These are phyloP conservation scores for Orchestes rusci DNA, from an alignment of 2,888 invertebrate species.

Conservation along the genomic window DNA sequence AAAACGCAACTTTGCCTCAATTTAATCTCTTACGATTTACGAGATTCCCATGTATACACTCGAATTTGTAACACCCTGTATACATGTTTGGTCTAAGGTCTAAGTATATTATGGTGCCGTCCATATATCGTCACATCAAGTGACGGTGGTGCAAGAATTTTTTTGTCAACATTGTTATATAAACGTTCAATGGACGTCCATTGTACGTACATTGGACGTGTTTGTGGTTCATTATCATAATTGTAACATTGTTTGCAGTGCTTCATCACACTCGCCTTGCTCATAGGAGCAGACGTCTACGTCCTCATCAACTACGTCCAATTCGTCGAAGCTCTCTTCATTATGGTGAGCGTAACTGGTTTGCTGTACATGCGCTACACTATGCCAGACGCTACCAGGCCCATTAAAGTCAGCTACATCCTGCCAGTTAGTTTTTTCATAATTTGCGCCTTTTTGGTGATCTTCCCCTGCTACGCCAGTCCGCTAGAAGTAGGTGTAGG, in stretches of 20 bases:
- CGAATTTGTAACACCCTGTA: too few species aligned
- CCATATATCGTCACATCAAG: too few species aligned
- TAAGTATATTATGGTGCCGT: too few species aligned
- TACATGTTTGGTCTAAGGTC: too few species aligned
- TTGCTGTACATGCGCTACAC: conserved; percentile 78
- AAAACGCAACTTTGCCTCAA: too few species aligned
- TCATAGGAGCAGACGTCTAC: conserved; percentile 78
- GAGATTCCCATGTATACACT: too few species aligned
- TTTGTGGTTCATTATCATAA: too few species aligned
- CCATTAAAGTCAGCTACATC: conserved; percentile 64
- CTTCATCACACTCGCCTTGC: conserved; percentile 69
- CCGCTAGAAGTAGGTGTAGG: conserved; percentile 77
- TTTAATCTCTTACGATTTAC: too few species aligned
- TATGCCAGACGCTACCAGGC: conserved; percentile 68
- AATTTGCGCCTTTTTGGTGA: conserved; percentile 69
- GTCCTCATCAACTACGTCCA: conserved; percentile 85
- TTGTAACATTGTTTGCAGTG: conserved; percentile 71
- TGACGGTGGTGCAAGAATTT: too few species aligned
- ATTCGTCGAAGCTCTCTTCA: conserved; percentile 90
- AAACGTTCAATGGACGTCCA: too few species aligned
- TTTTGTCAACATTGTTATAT: too few species aligned
- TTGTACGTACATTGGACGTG: too few species aligned
- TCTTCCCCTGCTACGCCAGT: conserved; percentile 72
- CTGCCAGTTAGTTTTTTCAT: conserved; percentile 71
- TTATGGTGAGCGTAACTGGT: conserved; percentile 77